These are phyloP conservation scores for Leguminivora glycinivorella DNA, from an alignment of 1,140 invertebrate genomes.

Conservation along the genomic window DNA sequence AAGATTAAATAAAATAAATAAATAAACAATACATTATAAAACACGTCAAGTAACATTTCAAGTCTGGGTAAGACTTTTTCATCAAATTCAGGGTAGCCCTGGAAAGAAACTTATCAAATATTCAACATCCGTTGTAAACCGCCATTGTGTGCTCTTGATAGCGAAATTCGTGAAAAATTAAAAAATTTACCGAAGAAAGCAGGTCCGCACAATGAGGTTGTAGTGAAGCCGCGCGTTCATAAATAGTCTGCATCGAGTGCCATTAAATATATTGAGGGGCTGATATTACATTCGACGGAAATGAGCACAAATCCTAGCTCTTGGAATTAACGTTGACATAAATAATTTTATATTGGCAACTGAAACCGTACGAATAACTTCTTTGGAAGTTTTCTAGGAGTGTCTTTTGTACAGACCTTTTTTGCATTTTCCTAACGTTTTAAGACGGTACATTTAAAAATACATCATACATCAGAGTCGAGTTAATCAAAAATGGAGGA, in stretches of 20 bases:
- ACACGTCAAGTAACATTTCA: background rate
- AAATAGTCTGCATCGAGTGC: background rate
- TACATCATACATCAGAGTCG: no score
- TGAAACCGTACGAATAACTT: background rate
- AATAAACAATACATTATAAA: slow-evolving; percentile 14
- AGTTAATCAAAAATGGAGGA: no score
- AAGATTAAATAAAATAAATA: no score
- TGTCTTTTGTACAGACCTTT: background rate
- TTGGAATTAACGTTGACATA: background rate
- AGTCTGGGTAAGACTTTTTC: background rate
- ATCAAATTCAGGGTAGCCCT: background rate
- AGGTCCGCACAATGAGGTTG: background rate
- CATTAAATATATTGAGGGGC: background rate
- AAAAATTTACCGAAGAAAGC: slow-evolving; percentile 27
- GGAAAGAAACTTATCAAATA: slow-evolving; percentile 4
- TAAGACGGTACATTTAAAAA: no score
- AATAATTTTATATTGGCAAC: background rate
- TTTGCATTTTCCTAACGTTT: no score
- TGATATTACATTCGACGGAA: slow-evolving; percentile 20
- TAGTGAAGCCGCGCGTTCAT: slow-evolving; percentile 10
- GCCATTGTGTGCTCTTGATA: slow-evolving; percentile 13
- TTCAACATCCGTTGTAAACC: slow-evolving; percentile 19
- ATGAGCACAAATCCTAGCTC: background rate
- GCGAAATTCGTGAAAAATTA: slow-evolving; percentile 28
- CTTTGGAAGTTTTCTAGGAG: background rate